Evolutionary conservation across 2,797 vertebrate species (phyloP).

Genomic region (Pantherophis vulpinus): DNA sequence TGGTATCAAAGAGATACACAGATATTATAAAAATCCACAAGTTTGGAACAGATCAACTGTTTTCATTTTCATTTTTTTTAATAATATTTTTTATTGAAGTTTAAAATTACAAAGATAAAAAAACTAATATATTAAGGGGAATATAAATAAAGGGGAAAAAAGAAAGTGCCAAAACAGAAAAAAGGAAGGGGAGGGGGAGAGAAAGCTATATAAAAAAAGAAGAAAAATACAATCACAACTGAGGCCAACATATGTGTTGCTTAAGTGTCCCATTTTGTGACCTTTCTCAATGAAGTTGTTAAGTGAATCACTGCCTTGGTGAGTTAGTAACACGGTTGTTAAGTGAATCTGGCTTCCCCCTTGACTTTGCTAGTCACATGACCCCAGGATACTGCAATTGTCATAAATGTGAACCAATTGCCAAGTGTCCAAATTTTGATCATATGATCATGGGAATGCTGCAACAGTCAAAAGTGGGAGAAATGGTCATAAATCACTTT

Average conservation of each 20-base stretch:
- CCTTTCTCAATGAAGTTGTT: not conserved
- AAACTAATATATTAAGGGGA: not conserved
- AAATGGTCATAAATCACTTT: not conserved
- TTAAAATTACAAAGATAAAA: not conserved
- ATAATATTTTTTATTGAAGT: not conserved
- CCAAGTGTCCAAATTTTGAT: not conserved
- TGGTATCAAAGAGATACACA: not conserved
- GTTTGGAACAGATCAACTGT: not conserved
- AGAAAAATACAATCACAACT: not conserved
- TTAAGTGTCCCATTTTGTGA: not conserved
- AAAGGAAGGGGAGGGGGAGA: not conserved
- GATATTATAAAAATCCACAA: not conserved
- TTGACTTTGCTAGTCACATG: not conserved
- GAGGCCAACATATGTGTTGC: not conserved
- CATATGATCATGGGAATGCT: not conserved
- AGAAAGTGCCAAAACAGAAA: not conserved
- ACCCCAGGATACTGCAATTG: not conserved
- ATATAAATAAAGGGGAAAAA: not conserved
- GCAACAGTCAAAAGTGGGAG: not conserved
- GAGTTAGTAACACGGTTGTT: not conserved
- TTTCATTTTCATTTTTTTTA: not conserved
- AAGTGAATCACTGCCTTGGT: not conserved
- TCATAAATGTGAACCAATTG: not conserved
- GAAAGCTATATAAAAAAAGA: not conserved
- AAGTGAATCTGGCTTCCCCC: not conserved